Base-by-base conservation (phyloP, 1,140 invertebrate genomes). In the Ips nitidus region DNA sequence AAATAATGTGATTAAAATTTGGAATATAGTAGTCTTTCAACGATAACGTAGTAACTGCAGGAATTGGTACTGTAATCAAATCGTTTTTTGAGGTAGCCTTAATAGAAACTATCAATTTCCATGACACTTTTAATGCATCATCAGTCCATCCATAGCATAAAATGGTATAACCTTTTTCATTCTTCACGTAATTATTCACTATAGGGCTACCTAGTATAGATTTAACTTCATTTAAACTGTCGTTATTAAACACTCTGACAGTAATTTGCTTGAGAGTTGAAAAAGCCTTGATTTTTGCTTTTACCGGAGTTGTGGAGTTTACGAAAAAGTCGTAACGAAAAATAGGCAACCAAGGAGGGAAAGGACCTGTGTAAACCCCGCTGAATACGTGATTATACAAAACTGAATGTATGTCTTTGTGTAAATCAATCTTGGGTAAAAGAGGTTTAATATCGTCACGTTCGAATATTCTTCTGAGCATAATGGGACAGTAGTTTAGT, bases 201-300 rank as follows among this genome's bases (percentile, higher is more conserved):
- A 58, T 5, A 2, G 71, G 67, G n/a, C 76, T 78, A 42, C 78
- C 76, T 2, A 72, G 71, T 40, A 74, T 8, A 56, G 74, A 4
- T 40, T 65, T 4, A 7, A 82, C 70, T 56, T 82, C 81, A 5
- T 50, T 39, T 2, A 50, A 50, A 1, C 72, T 77, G 43, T 80
- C 78, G 8, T 82, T 82, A 61, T 81, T 69, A 45, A 81, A 80
- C 0, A 81, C 74, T 7, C 79, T 70, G 0, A 82, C 50, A 1
- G 67, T 65, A 55, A 77, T 78, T 3, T 62, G 72, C 1, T 72
- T 63, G 1, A 80, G 39, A 53, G 74, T 64, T 3, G 70, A 71
- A 55, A 81, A 76, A 4, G 82, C 52, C 39, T 78, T 64, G 1
- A 80, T 61, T 40, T 45, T 68, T 0, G 79, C 70, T 3, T 57